Conservation (phyloP, 92 coral and sea anemone species). For the Siderastrea radians region DNA sequence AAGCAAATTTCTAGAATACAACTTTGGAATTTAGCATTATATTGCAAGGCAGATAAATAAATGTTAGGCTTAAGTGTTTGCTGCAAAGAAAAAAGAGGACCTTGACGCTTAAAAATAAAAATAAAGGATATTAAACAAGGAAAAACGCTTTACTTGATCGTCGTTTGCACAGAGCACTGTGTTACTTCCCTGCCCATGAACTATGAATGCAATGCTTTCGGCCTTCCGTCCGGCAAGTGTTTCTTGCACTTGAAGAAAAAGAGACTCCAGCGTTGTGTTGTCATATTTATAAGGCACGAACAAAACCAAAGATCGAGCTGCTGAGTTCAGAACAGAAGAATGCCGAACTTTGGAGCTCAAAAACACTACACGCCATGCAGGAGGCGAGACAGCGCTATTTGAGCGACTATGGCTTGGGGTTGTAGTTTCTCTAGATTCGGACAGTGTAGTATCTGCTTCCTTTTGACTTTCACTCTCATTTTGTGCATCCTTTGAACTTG, state of each 20-base stretch:
- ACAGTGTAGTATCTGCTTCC: conserved; percentile 23
- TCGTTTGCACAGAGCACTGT: conserved; percentile 80
- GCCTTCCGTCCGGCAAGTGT: conserved; percentile 75
- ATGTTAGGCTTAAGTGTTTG: background rate
- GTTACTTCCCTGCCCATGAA: conserved; percentile 92
- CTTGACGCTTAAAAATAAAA: background rate
- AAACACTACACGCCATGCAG: conserved; percentile 88
- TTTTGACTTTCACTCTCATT: conserved; percentile 52
- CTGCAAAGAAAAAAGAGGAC: background rate
- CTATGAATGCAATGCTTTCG: conserved; percentile 91
- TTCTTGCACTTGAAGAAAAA: conserved; percentile 81
- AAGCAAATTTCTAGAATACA: background rate
- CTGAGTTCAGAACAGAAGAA: conserved; percentile 79
- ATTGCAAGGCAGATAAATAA: background rate
- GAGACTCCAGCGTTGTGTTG: conserved; percentile 76
- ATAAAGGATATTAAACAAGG: background rate
- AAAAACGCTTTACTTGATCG: conserved; percentile 38
- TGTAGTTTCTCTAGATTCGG: conserved; percentile 24
- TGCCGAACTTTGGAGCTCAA: conserved; percentile 97
- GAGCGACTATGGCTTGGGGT: conserved; percentile 39
- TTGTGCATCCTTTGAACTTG: conserved; percentile 55
- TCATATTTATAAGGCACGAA: conserved; percentile 89
- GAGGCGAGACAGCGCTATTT: conserved; percentile 28
- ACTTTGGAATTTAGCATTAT: background rate
- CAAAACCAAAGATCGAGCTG: conserved; percentile 80